These are phyloP conservation scores for Phalloptychus januarius DNA, from an alignment of 2,797 vertebrate genomes.

Conservation along the genomic window DNA sequence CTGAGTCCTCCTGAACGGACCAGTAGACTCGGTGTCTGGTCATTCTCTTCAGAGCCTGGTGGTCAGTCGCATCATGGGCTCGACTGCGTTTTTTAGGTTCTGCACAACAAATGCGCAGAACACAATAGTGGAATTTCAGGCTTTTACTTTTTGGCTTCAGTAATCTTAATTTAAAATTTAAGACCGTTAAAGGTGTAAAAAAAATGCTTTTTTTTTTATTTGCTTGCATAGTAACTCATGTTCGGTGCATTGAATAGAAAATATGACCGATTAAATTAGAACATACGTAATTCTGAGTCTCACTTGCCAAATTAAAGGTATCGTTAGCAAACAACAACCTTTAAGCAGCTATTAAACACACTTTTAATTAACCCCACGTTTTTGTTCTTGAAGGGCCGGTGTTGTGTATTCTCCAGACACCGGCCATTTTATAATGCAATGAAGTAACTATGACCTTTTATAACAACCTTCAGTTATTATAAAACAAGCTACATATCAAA, in stretches of 20 bases:
- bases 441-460: no score
- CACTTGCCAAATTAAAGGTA: no score
- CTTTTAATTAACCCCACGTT: not conserved
- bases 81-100: slow-evolving; percentile 60
- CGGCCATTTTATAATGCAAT: no score
- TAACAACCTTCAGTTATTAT: no score
- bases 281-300: no score
- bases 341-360: no score
- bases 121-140: not conserved
- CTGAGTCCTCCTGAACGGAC: slow-evolving; percentile 90
- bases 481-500: no score
- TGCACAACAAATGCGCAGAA: slow-evolving; percentile 36
- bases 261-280: no score
- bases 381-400: not conserved
- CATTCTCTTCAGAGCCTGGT: slow-evolving; percentile 90
- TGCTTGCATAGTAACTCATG: not conserved
- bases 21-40: slow-evolving; percentile 91
- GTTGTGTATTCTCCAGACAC: no score
- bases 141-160: not conserved
- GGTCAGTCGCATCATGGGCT: slow-evolving; percentile 90
- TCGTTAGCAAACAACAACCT: no score
- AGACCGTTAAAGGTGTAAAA: not conserved
- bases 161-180: not conserved
- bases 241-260: not conserved
- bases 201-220: no score